These are phyloP conservation scores for Mesitornis unicolor DNA, from an alignment of 2,113 vertebrate species.

Conservation along the genomic window DNA sequence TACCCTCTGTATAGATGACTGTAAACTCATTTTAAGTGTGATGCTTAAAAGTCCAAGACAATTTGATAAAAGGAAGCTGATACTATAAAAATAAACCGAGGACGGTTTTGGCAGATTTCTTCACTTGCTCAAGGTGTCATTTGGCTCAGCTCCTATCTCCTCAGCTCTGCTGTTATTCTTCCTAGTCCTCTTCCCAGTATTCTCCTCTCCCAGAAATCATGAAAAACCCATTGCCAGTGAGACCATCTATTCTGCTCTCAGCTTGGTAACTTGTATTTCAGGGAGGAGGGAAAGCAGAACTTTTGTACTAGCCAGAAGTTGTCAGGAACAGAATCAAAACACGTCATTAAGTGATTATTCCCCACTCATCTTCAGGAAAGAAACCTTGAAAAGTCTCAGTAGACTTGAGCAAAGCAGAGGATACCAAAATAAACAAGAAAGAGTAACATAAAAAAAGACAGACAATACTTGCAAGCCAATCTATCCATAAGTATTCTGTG, in stretches of 20 bases:
- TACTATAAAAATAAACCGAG: background rate
- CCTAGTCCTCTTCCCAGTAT: background rate
- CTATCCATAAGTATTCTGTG: background rate
- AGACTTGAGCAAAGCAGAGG: background rate
- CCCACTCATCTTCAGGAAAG: background rate
- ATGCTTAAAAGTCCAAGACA: background rate
- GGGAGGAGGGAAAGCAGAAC: background rate
- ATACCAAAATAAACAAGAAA: background rate
- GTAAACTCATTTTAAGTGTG: background rate
- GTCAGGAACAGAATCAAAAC: background rate
- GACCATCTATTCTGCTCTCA: background rate
- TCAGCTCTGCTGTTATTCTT: background rate
- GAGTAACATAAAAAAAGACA: background rate
- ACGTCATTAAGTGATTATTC: background rate
- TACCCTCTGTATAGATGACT: background rate
- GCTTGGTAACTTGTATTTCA: background rate
- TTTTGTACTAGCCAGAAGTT: background rate
- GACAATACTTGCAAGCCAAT: background rate
- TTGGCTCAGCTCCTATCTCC: fast-evolving
- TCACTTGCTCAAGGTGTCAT: background rate
- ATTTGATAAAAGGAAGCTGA: background rate
- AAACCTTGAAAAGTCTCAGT: background rate
- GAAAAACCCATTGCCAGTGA: background rate
- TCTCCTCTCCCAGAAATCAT: background rate
- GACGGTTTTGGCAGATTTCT: background rate